Percentiles rank a stretch among this genome's conserved stretches.
Conservation (phyloP, 1,140 invertebrate species). For the Heterodera schachtii region DNA sequence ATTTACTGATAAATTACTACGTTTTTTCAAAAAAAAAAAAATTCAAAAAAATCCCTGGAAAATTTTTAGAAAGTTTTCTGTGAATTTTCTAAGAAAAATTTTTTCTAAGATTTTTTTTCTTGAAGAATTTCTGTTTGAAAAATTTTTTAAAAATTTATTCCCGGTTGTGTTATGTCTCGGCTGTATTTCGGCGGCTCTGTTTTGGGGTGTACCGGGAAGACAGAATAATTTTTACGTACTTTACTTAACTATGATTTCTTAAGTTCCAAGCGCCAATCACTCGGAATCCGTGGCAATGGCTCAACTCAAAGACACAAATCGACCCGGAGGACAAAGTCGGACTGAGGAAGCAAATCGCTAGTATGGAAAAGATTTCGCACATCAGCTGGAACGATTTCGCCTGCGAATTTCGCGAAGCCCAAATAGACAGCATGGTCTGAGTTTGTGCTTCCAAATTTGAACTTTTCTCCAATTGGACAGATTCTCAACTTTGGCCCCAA, state of each 20-base stretch:
- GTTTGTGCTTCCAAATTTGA: neutral
- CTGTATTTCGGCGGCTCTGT: too few relatives aligned
- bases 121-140: too few relatives aligned
- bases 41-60: too few relatives aligned
- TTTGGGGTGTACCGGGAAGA: too few relatives aligned
- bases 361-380: constrained; percentile 18
- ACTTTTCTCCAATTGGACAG: neutral
- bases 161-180: too few relatives aligned
- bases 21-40: too few relatives aligned
- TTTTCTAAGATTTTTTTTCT: too few relatives aligned
- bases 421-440: constrained; percentile 67
- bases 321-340: neutral
- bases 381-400: constrained; percentile 35
- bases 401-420: constrained; percentile 52
- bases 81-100: too few relatives aligned
- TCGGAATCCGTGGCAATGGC: constrained; percentile 12
- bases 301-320: neutral
- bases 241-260: constrained; percentile 49
- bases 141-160: too few relatives aligned
- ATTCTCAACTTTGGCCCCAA: constrained; percentile 93
- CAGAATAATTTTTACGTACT: too few relatives aligned
- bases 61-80: too few relatives aligned
- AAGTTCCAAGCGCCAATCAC: constrained; percentile 43
- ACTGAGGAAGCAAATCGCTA: neutral
- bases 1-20: too few relatives aligned